Evolutionary conservation across 2,113 vertebrate species (phyloP), one percentile per base, ranked within the genome.

Genomic region (Tachycineta bicolor): DNA sequence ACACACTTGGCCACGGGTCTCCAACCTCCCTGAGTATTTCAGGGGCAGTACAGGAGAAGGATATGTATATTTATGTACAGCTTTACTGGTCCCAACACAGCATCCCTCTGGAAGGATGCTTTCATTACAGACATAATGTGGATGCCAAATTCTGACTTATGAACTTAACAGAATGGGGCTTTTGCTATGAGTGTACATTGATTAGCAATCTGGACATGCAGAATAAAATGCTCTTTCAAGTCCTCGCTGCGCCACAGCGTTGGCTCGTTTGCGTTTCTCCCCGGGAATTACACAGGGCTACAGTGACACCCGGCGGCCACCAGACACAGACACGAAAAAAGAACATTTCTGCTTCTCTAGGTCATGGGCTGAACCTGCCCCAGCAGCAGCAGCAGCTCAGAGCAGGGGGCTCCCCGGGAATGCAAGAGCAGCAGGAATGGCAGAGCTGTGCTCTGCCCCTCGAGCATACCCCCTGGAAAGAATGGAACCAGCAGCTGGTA

Each of bases 241-340:
- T 12, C 17, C 10, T 65, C 28, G 8, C 33, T 5, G 4, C 24
- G 26, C 5, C 34, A 28, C 1, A 12, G 18, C 1, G 5, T 37
- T 37, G 37, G 37, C 37, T 23, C 3, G 0, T 5, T 34, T 22
- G 24, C 10, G 7, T 4, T 11, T 59, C 81, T 28, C 14, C 56
- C 10, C 6, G 3, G 5, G 6, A 81, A 29, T 59, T 91, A 34
- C 28, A 52, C 70, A 73, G 95, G 65, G 14, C 91, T 94, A 93
- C 78, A 97, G 95, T 62, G 97, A 93, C 98, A 94, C 86, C 95
- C 11, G 56, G 97, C 87, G 98, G 97, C 37, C 86, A 81, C 6
- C 2, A 8, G 6, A 5, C 67, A 70, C 34, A 77, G 20, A 31
- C 14, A 9, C 25, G 5, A 6, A 21, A 31, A 26, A 11, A 3